Base-by-base conservation (phyloP, 92 coral and sea anemone species). In the Chrysogorgia sp. region DNA sequence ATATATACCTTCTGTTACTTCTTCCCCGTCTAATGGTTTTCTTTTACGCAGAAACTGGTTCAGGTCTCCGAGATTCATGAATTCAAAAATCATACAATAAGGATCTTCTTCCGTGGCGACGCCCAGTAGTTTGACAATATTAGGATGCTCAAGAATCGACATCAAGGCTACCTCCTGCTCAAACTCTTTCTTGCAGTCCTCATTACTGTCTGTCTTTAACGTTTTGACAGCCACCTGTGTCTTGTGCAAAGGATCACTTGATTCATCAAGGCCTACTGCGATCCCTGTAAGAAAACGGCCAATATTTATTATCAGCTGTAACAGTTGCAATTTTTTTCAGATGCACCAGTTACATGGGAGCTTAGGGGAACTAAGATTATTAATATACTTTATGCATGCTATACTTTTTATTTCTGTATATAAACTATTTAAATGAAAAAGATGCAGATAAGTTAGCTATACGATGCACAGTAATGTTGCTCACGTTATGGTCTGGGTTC, bases 61-160 rank as follows among this genome's bases (percentile, higher is more conserved):
- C n/a, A 94, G 86, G 59, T 94, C 98, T 32, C 98, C 98, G 0
- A 79, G 71, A 19, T 88, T 84, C 98, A 94, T 94, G 83, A 87
- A 94, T 60, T 94, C 98, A 53, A 94, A 94, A 55, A 94, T 94
- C 98, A 94, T 94, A 19, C 98, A 96, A 66, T 87, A 89, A 21
- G 98, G 98, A 29, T 91, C 98, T 55, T 93, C 98, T 47, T 94
- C 98, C 0, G 97, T 94, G 5, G 98, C 92, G 50, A 94, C 97
- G 2, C 90, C 98, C 40, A 94, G 65, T 20, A 94, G 76, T 74
- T 88, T 90, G 9, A 94, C 91, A 41, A 94, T 90, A 78, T 94
- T 89, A 6, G 84, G 81, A 75, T 94, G 98, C 40, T 94, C 89
- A 6, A 94, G 89, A 10, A 94, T 71, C 0, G 98, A 89, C 98